Evolutionary conservation across 2,113 vertebrate genomes (phyloP), one percentile per base, ranked within the genome.

Genomic region (Todiramphus saurophagus): DNA sequence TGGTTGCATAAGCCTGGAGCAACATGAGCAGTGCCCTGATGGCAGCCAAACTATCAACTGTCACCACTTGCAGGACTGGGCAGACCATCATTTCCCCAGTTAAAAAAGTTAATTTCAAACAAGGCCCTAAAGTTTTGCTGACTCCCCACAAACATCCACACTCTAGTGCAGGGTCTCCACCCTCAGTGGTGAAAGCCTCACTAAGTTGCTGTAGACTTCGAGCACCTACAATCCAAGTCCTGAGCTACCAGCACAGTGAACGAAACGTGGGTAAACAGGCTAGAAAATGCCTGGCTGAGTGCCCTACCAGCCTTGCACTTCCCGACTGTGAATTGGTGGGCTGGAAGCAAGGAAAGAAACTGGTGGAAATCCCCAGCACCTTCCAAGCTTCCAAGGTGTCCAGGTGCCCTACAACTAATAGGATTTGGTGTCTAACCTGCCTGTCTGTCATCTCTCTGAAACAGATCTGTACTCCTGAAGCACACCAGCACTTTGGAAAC

Each of bases 321-420:
- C 24, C 39, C 2, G 0, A 53, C 37, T 87, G 5, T 21, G 30
- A 78, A 66, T 20, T 0, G 0, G 9, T 12, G 23, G 55, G 28
- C 55, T 93, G 78, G 68, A 69, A 93, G 37, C 60, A 82, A 68
- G 58, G 35, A 56, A 76, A 72, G 27, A 73, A 86, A 66, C 17
- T 11, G 20, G 30, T 2, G 37, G n/a, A 66, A 56, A 55, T 63
- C 37, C 74, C 85, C 2, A 3, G 62, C 23, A 68, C 6, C 37
- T 76, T 76, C 20, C 28, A 69, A 37, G 28, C 16, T 25, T 53
- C 41, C 9, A 11, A 39, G 53, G 53, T 33, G 11, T 33, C 23
- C 80, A 69, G 21, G 27, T 30, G 14, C 7, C 37, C 51, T 58
- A 13, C 13, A 74, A 7, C n/a, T 72, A 74, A n/a, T 12, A 31